phyloP scores from a whole-genome alignment of 2,888 invertebrate species.

The Sesamia inferens region DNA sequence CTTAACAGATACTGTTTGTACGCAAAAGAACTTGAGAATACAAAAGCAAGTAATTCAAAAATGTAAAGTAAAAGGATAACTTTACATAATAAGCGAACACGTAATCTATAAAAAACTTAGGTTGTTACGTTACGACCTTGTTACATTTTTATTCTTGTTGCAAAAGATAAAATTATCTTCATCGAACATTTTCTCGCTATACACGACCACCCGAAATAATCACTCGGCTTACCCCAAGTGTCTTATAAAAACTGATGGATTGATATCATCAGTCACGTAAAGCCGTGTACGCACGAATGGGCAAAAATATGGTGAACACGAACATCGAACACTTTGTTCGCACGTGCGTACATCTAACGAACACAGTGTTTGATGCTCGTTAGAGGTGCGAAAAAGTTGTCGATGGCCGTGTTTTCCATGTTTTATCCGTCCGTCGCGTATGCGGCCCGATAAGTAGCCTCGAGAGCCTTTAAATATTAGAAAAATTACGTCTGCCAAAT shows the following conservation, averaged over 20 bases:
- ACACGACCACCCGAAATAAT: conserved; percentile 41
- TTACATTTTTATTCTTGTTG: conserved; percentile 26
- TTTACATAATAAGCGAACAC: conserved; percentile 16
- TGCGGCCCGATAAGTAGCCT: conserved; percentile 19
- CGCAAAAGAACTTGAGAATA: conserved; percentile 2
- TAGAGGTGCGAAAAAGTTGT: too few species aligned
- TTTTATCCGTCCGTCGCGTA: too few species aligned
- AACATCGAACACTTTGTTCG: too few species aligned
- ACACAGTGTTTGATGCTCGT: too few species aligned
- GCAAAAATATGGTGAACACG: too few species aligned
- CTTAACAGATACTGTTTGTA: neutral
- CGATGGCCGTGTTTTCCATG: too few species aligned
- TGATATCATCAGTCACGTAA: conserved; percentile 60
- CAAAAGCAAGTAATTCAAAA: neutral
- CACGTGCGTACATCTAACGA: too few species aligned
- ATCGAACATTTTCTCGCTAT: conserved; percentile 6
- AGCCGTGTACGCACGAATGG: neutral
- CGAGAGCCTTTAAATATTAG: conserved; percentile 44
- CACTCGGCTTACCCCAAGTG: conserved; percentile 43
- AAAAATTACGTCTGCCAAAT: conserved; percentile 45
- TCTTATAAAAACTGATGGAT: conserved; percentile 61
- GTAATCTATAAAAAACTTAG: conserved; percentile 23
- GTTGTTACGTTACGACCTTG: conserved; percentile 4
- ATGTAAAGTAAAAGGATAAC: neutral
- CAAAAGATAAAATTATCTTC: conserved; percentile 27